Percentiles rank a stretch among this genome's conserved stretches.
These are phyloP conservation scores for Tupaia tana DNA, from an alignment of 2,113 vertebrate species.

Conservation along the genomic window DNA sequence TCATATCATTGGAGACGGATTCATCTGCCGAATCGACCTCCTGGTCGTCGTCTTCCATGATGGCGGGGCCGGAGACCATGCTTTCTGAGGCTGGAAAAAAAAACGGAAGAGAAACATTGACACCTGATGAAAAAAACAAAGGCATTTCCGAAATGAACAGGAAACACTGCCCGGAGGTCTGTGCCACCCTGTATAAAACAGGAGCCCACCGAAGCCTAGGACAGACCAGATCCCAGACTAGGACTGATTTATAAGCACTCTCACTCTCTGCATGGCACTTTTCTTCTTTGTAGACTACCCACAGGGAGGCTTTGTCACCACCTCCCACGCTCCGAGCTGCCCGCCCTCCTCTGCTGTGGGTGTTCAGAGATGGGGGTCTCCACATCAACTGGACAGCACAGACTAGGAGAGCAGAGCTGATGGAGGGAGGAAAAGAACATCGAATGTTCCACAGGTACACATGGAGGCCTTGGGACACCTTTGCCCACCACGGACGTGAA, in stretches of 20 bases:
- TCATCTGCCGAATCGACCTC: constrained; percentile 97
- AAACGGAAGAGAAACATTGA: constrained; percentile 48
- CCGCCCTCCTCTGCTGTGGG: neutral
- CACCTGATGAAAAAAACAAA: accelerated
- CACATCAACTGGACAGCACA: accelerated
- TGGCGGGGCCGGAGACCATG: constrained; percentile 90
- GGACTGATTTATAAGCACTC: neutral
- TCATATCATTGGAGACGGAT: constrained; percentile 93
- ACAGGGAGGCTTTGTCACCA: neutral
- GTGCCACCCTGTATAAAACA: accelerated
- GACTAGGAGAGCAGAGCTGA: neutral
- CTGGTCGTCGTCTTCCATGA: constrained; percentile 95
- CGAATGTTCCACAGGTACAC: neutral
- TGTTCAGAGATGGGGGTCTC: neutral
- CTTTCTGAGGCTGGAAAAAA: constrained; percentile 91
- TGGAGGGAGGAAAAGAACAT: neutral
- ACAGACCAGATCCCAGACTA: neutral
- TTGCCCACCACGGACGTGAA: neutral
- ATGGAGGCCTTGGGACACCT: accelerated
- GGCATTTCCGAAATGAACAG: neutral
- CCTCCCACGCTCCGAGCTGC: neutral
- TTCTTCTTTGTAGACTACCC: neutral
- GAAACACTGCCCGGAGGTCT: accelerated
- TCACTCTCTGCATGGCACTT: accelerated
- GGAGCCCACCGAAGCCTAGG: neutral